Conservation (phyloP, 2,113 vertebrate genomes). For the Heptranchias perlo region DNA sequence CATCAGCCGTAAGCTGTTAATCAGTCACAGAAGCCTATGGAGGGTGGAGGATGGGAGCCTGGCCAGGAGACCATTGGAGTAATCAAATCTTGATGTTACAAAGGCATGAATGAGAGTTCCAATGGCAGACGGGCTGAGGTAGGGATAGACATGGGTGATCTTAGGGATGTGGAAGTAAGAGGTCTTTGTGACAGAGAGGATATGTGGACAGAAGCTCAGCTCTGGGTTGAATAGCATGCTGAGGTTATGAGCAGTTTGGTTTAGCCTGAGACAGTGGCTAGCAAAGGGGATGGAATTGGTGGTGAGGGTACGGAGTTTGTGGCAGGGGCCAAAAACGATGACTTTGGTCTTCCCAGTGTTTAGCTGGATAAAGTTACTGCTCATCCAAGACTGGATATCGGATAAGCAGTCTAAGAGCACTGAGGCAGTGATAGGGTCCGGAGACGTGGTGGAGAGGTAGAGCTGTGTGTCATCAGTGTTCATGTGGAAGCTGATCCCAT, state of each 20-base stretch:
- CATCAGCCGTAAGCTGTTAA: neutral
- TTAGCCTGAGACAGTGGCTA: neutral
- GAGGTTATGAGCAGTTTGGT: neutral
- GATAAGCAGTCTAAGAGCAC: too few species aligned
- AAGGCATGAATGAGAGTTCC: neutral
- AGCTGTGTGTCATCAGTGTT: too few species aligned
- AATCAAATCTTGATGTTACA: neutral
- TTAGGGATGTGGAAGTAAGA: neutral
- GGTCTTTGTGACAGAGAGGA: neutral
- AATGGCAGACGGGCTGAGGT: neutral
- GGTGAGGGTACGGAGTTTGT: neutral
- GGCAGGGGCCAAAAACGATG: neutral
- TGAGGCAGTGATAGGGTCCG: too few species aligned
- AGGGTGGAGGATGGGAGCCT: neutral
- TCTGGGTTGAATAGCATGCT: neutral
- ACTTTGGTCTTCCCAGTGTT: too few species aligned
- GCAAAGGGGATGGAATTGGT: neutral
- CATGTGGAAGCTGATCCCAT: too few species aligned
- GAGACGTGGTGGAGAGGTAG: too few species aligned
- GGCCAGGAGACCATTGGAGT: neutral
- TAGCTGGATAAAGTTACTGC: too few species aligned
- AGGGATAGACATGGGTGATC: neutral
- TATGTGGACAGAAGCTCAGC: neutral
- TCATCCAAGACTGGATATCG: too few species aligned
- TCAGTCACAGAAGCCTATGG: neutral